Conservation (phyloP, 2,797 vertebrate species). For the Caiman crocodilus region DNA sequence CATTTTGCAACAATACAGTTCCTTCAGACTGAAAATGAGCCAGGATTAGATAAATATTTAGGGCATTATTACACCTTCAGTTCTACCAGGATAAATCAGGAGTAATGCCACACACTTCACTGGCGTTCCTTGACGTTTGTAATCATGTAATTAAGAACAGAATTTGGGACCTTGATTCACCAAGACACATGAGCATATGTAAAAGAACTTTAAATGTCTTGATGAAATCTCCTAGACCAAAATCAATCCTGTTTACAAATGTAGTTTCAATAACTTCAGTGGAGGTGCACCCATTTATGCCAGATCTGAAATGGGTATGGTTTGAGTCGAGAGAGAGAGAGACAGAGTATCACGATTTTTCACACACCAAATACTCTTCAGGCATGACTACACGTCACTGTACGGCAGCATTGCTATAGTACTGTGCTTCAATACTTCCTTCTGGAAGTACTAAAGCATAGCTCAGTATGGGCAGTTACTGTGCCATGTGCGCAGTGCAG, state of each 20-base stretch:
- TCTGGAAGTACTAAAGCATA: too few species aligned
- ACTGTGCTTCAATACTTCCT: too few species aligned
- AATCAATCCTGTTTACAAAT: neutral
- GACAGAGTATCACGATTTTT: too few species aligned
- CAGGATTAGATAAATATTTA: constrained; percentile 1
- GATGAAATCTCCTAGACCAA: constrained; percentile 3
- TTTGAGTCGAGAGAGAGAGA: too few species aligned
- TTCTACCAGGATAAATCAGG: neutral
- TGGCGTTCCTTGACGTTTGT: neutral
- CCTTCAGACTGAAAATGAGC: neutral
- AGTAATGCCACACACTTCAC: constrained; percentile 30
- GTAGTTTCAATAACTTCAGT: neutral
- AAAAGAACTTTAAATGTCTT: constrained; percentile 26
- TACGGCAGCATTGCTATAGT: too few species aligned
- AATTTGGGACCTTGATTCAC: constrained; percentile 47
- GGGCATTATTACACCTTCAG: constrained; percentile 21
- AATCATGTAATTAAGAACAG: constrained; percentile 11
- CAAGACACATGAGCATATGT: constrained; percentile 28
- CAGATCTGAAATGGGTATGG: rapidly evolving
- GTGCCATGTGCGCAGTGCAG: too few species aligned
- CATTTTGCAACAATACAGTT: constrained; percentile 22
- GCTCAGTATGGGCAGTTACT: too few species aligned
- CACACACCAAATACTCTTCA: too few species aligned
- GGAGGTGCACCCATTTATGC: too few species aligned
- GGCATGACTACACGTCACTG: too few species aligned